Percentiles rank a stretch among this genome's conserved stretches.
phyloP scores from a whole-genome alignment of 2,888 invertebrate genomes.

The Seira sanloemensis region DNA sequence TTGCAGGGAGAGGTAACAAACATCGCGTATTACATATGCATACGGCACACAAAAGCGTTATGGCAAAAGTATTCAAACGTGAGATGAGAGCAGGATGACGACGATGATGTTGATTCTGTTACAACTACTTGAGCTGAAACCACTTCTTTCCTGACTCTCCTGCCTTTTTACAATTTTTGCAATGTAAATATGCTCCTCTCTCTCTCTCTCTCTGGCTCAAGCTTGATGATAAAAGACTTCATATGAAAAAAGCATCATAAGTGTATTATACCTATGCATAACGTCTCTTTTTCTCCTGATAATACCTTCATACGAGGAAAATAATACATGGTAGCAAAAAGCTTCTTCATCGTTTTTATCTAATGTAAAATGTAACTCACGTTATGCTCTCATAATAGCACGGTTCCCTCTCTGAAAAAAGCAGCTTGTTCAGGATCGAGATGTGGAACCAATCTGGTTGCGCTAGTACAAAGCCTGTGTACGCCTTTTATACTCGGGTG shows the following conservation, averaged over 20 bases:
- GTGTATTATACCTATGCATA: neutral
- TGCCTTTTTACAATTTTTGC: constrained; percentile 3
- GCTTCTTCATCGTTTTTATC: neutral
- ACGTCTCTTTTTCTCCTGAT: neutral
- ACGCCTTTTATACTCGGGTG: constrained; percentile 68
- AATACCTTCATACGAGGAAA: constrained; percentile 8
- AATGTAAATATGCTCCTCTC: constrained; percentile 1
- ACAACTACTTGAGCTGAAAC: constrained; percentile 53
- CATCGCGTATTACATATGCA: neutral
- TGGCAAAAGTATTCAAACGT: neutral
- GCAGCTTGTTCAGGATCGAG: constrained; percentile 56
- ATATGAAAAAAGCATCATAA: neutral
- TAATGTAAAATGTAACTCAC: neutral
- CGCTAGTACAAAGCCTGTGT: constrained; percentile 68
- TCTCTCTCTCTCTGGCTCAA: no score
- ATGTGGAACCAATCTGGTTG: constrained; percentile 70
- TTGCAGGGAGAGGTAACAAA: no score
- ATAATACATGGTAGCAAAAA: neutral
- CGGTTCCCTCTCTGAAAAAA: neutral
- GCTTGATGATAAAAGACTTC: constrained; percentile 16
- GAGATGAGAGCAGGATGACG: neutral
- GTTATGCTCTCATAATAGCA: neutral
- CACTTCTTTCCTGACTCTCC: constrained; percentile 26
- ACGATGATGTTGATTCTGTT: constrained; percentile 38
- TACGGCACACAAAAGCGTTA: neutral